Percentiles rank a stretch among this genome's conserved stretches.
Conservation (phyloP, 2,888 invertebrate genomes). For the Brachyopa scutellaris region DNA sequence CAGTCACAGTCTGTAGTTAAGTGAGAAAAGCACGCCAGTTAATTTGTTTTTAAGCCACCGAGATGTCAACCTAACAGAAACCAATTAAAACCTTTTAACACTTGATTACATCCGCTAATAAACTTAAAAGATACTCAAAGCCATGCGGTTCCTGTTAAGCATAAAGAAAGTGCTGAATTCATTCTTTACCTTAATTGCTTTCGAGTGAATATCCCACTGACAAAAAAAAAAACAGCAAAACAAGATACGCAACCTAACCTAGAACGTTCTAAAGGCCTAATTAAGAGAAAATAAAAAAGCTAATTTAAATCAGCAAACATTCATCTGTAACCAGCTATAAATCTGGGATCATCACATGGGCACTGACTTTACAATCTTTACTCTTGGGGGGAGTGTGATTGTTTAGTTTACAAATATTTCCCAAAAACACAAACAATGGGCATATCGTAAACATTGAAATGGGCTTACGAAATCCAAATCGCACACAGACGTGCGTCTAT, state of each 20-base stretch:
- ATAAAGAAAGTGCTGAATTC: no score
- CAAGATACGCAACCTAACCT: background rate
- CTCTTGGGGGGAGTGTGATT: background rate
- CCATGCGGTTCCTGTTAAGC: background rate
- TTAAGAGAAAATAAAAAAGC: no score
- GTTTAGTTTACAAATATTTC: constrained; percentile 13
- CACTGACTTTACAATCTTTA: constrained; percentile 3
- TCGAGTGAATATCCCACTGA: no score
- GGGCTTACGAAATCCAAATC: constrained; percentile 6
- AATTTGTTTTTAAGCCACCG: background rate
- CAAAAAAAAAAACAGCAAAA: no score
- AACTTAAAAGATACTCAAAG: constrained; percentile 3
- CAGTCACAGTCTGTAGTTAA: background rate
- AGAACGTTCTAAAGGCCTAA: background rate
- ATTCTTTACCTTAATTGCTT: no score
- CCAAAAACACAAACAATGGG: background rate
- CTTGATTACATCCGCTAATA: constrained; percentile 9
- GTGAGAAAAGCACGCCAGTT: no score
- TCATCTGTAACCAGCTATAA: constrained; percentile 19
- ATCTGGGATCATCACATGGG: constrained; percentile 9
- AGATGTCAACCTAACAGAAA: background rate
- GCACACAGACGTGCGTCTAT: no score
- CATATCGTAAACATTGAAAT: background rate
- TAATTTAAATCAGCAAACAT: background rate
- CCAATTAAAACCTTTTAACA: background rate